A percentile compares a stretch with the other conserved stretches of the same genome.
Evolutionary conservation across 1,140 invertebrate genomes (phyloP).

Genomic region (Parapsyche elsis): DNA sequence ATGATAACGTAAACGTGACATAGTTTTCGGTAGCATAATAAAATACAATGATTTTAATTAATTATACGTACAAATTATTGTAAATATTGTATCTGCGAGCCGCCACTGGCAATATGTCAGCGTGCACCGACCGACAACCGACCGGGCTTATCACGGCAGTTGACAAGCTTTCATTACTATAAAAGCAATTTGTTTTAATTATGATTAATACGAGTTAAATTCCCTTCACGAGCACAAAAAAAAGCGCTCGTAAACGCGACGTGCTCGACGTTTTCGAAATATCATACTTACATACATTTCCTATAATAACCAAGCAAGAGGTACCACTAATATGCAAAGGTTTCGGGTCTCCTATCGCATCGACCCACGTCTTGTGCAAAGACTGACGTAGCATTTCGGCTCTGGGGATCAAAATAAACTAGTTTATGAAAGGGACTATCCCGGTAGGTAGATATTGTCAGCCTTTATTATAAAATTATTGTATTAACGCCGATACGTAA

Average conservation of each 20-base stretch:
- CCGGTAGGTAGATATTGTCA: not conserved
- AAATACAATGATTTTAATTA: too few species aligned
- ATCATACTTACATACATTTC: too few species aligned
- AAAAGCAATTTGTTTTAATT: conserved; percentile 53
- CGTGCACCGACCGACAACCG: not conserved
- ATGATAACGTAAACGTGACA: too few species aligned
- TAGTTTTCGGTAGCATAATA: too few species aligned
- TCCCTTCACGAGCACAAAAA: not conserved
- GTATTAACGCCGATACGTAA: not conserved
- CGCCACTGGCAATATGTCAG: conserved; percentile 25
- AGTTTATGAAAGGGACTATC: conserved; percentile 16
- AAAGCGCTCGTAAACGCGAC: too few species aligned
- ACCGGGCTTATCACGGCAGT: conserved; percentile 41
- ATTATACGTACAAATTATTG: too few species aligned
- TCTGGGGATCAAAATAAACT: conserved; percentile 26
- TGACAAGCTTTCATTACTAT: conserved; percentile 50
- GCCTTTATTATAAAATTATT: conserved; percentile 31
- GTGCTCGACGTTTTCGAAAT: too few species aligned
- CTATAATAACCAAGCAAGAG: too few species aligned
- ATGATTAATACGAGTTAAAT: conserved; percentile 53
- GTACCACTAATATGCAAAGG: conserved; percentile 8
- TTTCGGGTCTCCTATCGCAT: not conserved
- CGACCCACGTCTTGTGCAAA: conserved; percentile 26
- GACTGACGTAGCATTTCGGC: conserved; percentile 27
- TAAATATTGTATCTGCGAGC: not conserved